Conservation (phyloP, 2,888 invertebrate species). For the Limnephilus marmoratus region DNA sequence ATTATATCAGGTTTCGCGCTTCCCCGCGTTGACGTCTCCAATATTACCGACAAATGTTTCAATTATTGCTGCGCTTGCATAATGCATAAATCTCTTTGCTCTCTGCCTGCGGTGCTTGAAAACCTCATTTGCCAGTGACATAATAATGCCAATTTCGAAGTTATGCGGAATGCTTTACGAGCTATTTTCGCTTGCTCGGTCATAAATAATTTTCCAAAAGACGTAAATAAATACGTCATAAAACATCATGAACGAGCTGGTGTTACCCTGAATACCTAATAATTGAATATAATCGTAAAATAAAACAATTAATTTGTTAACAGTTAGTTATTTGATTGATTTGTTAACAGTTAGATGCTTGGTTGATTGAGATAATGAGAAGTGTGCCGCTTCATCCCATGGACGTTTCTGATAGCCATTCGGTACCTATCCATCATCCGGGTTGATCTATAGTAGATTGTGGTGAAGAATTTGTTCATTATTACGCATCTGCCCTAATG, state of each 20-base stretch:
- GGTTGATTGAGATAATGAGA: too few species aligned
- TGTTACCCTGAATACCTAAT: background rate
- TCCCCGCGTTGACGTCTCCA: background rate
- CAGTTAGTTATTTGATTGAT: too few species aligned
- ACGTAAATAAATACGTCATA: slow-evolving; percentile 8
- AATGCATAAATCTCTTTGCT: background rate
- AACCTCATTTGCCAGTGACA: slow-evolving; percentile 15
- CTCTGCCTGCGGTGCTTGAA: background rate
- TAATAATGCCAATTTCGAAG: background rate
- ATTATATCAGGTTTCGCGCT: background rate
- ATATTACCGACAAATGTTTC: background rate
- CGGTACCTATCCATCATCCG: too few species aligned
- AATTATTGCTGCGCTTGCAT: background rate
- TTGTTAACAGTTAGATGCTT: too few species aligned
- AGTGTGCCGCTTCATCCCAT: too few species aligned
- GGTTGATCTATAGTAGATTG: too few species aligned
- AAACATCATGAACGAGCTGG: background rate
- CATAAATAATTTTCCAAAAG: background rate
- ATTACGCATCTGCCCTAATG: too few species aligned
- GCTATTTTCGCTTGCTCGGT: background rate
- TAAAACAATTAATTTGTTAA: too few species aligned
- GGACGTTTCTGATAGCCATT: too few species aligned
- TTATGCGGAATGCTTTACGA: background rate
- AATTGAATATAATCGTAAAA: background rate
- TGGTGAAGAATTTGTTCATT: too few species aligned